Evolutionary conservation across 1,140 invertebrate genomes (phyloP), one percentile per base, ranked within the genome.

Genomic region (Popillia japonica): DNA sequence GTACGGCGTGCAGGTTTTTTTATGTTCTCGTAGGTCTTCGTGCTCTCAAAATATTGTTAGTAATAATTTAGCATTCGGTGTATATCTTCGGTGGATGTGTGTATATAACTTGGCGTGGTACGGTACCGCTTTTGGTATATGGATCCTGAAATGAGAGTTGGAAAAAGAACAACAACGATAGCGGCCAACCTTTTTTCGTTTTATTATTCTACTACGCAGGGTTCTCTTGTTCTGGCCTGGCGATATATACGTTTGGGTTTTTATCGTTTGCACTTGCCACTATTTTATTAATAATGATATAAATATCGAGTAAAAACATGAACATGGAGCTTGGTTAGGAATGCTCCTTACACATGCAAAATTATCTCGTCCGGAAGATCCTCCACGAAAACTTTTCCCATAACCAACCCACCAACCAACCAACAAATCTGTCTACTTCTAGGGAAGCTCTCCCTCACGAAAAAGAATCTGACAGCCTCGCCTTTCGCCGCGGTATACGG

Each of bases 11-110:
- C 27, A 4, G 2, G 27, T 34, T 34, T 34, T 34, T 34, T 68
- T 68, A 23, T 68, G 20, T 22, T 27, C 27, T 11, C 6, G 20
- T 27, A n/a, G 64, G 64, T 7, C 34, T 74, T 34, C 72, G 34
- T 44, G 72, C 41, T 41, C 72, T 74, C 72, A 74, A 74, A 74
- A 74, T 74, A 74, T 74, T 74, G 72, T 74, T 74, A 74, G 72
- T 74, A 41, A 74, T 74, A 74, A 74, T 74, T 74, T 74, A 74
- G 20, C 17, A 42, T 74, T 68, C 61, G 20, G 61, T 55, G 44
- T 48, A n/a, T n/a, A 34, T 34, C 27, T 34, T 34, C 27, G 48
- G 48, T 55, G 48, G 1, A 34, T 34, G 27, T 2, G 27, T 34
- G 14, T 55, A 48, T 48, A 55, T 7, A 17, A 6, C 48, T 17